Conservation (phyloP, 2,113 vertebrate species). For the Campylomormyrus tamandua region DNA sequence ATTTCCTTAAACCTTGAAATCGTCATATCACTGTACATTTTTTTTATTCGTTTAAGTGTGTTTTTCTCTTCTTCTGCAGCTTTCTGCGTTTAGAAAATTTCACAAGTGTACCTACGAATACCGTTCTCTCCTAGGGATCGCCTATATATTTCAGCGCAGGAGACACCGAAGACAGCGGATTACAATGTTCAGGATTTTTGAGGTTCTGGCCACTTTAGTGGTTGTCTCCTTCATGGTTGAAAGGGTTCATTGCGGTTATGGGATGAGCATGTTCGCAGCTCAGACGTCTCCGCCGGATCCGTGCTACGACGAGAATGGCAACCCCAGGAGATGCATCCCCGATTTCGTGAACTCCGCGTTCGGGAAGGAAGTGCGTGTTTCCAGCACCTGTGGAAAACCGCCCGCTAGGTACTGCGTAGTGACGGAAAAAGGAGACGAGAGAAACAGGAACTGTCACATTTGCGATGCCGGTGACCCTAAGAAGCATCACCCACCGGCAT, state of each 20-base stretch:
- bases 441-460: constrained; percentile 81
- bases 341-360: constrained; percentile 98
- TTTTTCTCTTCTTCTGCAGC: constrained; percentile 4
- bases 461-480: constrained; percentile 88
- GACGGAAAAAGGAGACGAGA: constrained; percentile 82
- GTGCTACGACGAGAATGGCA: constrained; percentile 91
- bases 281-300: constrained; percentile 91
- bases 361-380: constrained; percentile 90
- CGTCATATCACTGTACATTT: background rate
- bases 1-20: background rate
- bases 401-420: constrained; percentile 86
- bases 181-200: constrained; percentile 64
- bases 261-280: constrained; percentile 84
- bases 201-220: constrained; percentile 71
- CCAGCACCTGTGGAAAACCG: constrained; percentile 88
- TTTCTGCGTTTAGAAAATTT: background rate
- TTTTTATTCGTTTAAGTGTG: background rate
- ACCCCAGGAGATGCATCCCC: constrained; percentile 92
- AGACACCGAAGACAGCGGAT: constrained; percentile 44
- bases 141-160: constrained; percentile 37
- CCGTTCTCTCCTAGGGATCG: constrained; percentile 16
- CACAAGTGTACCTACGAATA: background rate
- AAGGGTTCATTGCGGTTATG: constrained; percentile 66
- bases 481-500: constrained; percentile 81
- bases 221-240: constrained; percentile 66